A percentile compares a stretch with the other conserved stretches of the same genome.
These are phyloP conservation scores for Agonopterix alstromeriana DNA, from an alignment of 2,888 invertebrate species.

Conservation along the genomic window DNA sequence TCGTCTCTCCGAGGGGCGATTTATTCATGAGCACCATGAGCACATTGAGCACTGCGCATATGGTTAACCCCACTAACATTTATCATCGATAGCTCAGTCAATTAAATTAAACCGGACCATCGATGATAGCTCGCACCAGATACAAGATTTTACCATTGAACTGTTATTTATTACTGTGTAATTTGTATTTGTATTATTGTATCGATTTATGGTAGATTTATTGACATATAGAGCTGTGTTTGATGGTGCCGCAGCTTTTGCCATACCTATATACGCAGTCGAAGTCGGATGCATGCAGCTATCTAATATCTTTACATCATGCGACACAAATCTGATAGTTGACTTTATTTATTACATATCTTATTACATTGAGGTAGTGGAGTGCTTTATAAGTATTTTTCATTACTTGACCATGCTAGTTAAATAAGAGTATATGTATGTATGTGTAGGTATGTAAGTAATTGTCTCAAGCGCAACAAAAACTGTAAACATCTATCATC, in stretches of 20 bases:
- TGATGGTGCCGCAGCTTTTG: slow-evolving; percentile 21
- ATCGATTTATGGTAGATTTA: slow-evolving; percentile 26
- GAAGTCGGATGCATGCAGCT: too few species aligned
- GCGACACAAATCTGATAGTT: too few species aligned
- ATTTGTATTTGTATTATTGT: slow-evolving; percentile 46
- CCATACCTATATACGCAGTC: too few species aligned
- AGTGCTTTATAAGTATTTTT: too few species aligned
- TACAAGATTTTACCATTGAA: slow-evolving; percentile 47
- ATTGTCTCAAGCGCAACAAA: too few species aligned
- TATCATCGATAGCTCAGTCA: slow-evolving; percentile 70
- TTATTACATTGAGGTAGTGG: too few species aligned
- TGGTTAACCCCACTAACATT: slow-evolving; percentile 68
- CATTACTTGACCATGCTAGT: too few species aligned
- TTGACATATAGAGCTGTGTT: slow-evolving; percentile 31
- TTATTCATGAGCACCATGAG: slow-evolving; percentile 55
- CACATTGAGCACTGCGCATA: slow-evolving; percentile 29
- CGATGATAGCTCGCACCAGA: slow-evolving; percentile 64
- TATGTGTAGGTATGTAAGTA: too few species aligned
- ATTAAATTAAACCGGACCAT: slow-evolving; percentile 70
- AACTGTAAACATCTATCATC: too few species aligned
- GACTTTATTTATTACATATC: too few species aligned
- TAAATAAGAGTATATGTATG: too few species aligned
- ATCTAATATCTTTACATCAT: too few species aligned
- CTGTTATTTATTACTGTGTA: slow-evolving; percentile 59
- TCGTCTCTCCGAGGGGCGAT: slow-evolving; percentile 64